phyloP scores from a whole-genome alignment of 2,797 vertebrate species.

The Microctenopoma steveboyesi region DNA sequence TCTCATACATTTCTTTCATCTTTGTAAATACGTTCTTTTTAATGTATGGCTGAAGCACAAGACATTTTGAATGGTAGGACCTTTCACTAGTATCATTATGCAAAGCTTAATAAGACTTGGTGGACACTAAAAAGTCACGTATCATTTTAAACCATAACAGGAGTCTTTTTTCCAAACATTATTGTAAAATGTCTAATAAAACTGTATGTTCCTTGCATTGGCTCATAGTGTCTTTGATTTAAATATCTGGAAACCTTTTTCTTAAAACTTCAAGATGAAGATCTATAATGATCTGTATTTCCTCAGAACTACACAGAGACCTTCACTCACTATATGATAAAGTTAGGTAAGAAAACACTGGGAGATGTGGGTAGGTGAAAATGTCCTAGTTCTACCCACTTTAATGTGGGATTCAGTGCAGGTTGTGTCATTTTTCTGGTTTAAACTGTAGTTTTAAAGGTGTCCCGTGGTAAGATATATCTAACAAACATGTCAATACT shows the following conservation, averaged over 20 bases:
- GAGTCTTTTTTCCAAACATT: conserved; percentile 62
- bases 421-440: no score
- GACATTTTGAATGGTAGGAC: conserved; percentile 85
- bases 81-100: conserved; percentile 88
- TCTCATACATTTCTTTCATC: conserved; percentile 82
- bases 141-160: conserved; percentile 80
- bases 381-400: no score
- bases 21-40: conserved; percentile 96
- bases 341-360: no score
- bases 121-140: conserved; percentile 82
- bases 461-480: no score
- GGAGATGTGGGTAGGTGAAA: no score
- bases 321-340: no score
- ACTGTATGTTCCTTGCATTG: conserved; percentile 72
- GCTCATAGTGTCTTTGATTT: conserved; percentile 22
- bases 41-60: conserved; percentile 89
- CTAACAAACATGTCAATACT: no score
- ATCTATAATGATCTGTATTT: background rate
- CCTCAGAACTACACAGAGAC: background rate
- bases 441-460: no score
- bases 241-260: background rate
- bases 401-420: no score
- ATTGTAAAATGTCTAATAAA: conserved; percentile 87
- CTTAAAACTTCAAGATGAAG: background rate
- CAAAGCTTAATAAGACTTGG: conserved; percentile 83